Base-by-base conservation (phyloP, 2,113 vertebrate species). In the Rhabdornis inornatus region DNA sequence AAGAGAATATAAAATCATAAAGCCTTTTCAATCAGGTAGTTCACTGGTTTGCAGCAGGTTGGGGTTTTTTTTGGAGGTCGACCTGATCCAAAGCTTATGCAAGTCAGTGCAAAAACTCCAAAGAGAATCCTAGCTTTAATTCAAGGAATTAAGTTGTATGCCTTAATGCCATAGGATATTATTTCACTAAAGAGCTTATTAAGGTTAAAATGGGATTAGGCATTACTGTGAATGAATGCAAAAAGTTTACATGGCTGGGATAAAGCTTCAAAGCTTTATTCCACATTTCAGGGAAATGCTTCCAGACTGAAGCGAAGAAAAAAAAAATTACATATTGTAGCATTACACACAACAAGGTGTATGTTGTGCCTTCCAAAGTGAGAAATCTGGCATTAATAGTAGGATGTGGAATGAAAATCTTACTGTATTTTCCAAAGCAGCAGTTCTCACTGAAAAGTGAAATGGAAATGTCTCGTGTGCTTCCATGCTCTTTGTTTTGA, bases 121-220 rank as follows among this genome's bases (percentile, higher is more conserved):
- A 28, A 90, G 65, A 87, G 15, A 56, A 31, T 80, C 24, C 33
- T 77, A 78, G 55, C 45, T 83, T 91, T 76, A 84, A 76, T 47
- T 74, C 68, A 90, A 74, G 71, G 93, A 86, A 93, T 94, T 93
- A 95, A 91, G 42, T 63, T 92, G 24, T 70, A 69, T 59, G 70
- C 40, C 42, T 91, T 83, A 91, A 66, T 86, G 61, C 42, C 30
- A 44, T n/a, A 72, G 78, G 70, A 59, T 95, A 83, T 95, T 92
- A 90, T 44, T 92, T 53, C 35, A 57, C 63, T 95, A 91, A 96
- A 92, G 78, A 89, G 81, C 55, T 94, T 95, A 91, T 76, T 95
- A 91, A 92, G 89, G 95, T 96, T 95, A 94, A 91, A 94, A 89
- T 87, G 65, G 91, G 93, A 97, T 94, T 96, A 91, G 49, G 50